Base-by-base conservation (phyloP, 2,888 invertebrate species). In the Drosophila niveifrons region DNA sequence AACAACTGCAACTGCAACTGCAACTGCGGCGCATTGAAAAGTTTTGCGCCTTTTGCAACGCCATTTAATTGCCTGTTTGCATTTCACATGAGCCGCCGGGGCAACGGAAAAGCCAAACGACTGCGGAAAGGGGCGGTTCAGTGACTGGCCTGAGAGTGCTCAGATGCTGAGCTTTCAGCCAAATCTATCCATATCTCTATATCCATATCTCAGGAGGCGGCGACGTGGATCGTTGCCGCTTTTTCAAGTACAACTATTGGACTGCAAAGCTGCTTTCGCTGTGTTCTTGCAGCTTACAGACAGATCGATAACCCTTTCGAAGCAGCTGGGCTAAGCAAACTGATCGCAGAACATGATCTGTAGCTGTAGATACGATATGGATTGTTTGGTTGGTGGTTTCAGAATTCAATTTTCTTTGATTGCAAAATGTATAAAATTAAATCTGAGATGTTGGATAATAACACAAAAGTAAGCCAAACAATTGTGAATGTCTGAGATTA, bases 21-120 rank as follows among this genome's bases (percentile, higher is more conserved):
- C 53, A 77, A 68, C 78, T 67, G 59, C 58, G 58, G 63, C 64
- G 58, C 63, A 63, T 63, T 56, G 69, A 59, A 63, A 72, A 67
- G 51, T 75, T 73, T 80, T 76, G 78, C 79, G 78, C 80, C 82
- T 82, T 75, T 72, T 82, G 89, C 85, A 85, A 85, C 85, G 87
- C 88, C 85, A 87, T 89, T 85, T 85, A 85, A 85, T 85, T 85
- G 85, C 88, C 87, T 85, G 89, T 85, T 84, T 89, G 82, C 88
- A 87, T 87, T 87, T 80, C 83, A 82, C 73, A 78, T 83, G 86
- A 80, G 86, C 77, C 85, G 52, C 15, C 18, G 34, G 31, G 28
- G 10, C 28, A 44, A 43, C 61, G 56, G 41, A 36, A 36, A 36
- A 36, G n/a, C n/a, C 11, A 11, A 36, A 36, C 36, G 36, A 36